A percentile compares a stretch with the other conserved stretches of the same genome.
phyloP scores from a whole-genome alignment of 2,113 vertebrate genomes.

The Zosterops hypoxanthus region DNA sequence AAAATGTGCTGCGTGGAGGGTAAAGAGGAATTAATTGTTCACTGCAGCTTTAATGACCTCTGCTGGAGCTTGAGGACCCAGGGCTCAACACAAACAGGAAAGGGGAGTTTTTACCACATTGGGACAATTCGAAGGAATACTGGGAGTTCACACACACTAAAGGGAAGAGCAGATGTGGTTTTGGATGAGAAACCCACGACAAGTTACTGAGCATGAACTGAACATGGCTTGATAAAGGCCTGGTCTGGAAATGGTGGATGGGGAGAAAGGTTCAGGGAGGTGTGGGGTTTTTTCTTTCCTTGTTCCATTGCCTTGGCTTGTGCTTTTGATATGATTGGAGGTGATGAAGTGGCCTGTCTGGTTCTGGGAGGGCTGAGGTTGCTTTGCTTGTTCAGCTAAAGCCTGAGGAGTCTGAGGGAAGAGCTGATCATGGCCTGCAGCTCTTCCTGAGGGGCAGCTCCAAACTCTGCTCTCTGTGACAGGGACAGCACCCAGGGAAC shows the following conservation, averaged over 20 bases:
- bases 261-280: neutral
- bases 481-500: rapidly evolving
- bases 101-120: neutral
- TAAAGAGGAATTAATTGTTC: neutral
- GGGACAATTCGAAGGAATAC: rapidly evolving
- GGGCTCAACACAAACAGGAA: neutral
- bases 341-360: neutral
- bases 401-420: neutral
- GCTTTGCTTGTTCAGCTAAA: neutral
- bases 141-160: neutral
- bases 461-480: neutral
- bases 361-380: neutral
- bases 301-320: neutral
- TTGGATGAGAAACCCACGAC: neutral
- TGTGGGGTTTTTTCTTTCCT: neutral
- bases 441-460: neutral
- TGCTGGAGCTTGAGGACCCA: neutral
- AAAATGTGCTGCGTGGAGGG: neutral
- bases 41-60: neutral
- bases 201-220: neutral
- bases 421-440: neutral
- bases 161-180: neutral
- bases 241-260: neutral
- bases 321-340: neutral
- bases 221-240: too few relatives aligned